A percentile compares a stretch with the other conserved stretches of the same genome.
Evolutionary conservation across 2,797 vertebrate genomes (phyloP).

Genomic region (Pantherophis vulpinus): DNA sequence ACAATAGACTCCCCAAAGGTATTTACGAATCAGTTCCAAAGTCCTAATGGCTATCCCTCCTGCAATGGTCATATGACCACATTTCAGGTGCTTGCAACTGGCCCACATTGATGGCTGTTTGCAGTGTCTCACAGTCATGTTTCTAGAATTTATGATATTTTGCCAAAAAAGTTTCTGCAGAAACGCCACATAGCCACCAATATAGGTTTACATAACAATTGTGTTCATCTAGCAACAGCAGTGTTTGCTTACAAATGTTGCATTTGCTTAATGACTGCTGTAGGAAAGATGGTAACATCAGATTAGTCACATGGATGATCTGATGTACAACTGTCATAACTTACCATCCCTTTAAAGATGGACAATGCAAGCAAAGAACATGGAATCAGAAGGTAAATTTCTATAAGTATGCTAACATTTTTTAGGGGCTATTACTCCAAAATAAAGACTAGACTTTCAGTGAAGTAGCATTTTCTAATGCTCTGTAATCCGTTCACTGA

Average conservation of each 20-base stretch:
- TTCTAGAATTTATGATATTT: not conserved
- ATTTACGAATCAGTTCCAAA: not conserved
- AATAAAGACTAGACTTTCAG: not conserved
- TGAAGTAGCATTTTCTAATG: not conserved
- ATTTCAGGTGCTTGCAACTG: not conserved
- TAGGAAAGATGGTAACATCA: not conserved
- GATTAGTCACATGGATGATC: not conserved
- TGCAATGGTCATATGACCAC: not conserved
- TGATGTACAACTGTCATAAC: not conserved
- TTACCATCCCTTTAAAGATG: not conserved
- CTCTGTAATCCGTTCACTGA: not conserved
- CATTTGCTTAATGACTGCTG: not conserved
- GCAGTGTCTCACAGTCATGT: not conserved
- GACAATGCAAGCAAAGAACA: not conserved
- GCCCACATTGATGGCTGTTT: not conserved
- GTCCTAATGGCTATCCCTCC: not conserved
- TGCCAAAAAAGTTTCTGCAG: not conserved
- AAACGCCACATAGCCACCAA: not conserved
- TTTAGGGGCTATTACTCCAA: not conserved
- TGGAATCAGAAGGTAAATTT: not conserved
- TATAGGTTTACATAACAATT: not conserved
- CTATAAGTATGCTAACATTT: not conserved
- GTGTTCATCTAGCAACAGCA: not conserved
- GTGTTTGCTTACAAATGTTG: not conserved
- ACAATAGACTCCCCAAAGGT: not conserved